Conservation (phyloP, 2,888 invertebrate species). For the Archaeoteleia sp. region DNA sequence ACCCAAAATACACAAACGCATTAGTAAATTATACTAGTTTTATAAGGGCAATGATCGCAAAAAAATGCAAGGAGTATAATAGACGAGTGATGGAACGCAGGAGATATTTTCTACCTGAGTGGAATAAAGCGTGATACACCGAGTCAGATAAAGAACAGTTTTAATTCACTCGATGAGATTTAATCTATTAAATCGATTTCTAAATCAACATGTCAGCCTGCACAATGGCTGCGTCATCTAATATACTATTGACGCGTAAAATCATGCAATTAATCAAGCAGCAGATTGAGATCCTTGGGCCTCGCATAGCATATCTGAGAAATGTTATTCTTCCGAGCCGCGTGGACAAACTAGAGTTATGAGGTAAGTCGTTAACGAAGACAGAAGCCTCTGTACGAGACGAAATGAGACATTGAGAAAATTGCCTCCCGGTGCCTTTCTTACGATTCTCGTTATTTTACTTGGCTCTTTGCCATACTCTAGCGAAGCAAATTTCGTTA, state of each 20-base stretch:
- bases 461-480: slow-evolving; percentile 35
- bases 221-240: slow-evolving; percentile 35
- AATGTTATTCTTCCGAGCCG: slow-evolving; percentile 27
- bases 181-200: slow-evolving; percentile 46
- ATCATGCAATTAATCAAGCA: slow-evolving; percentile 35
- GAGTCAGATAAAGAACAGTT: slow-evolving; percentile 28
- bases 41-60: too few relatives aligned
- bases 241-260: slow-evolving; percentile 23
- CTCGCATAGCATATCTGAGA: slow-evolving; percentile 20
- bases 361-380: slow-evolving; percentile 18
- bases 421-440: slow-evolving; percentile 30
- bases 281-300: slow-evolving; percentile 21
- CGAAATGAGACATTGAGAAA: slow-evolving; percentile 40
- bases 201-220: slow-evolving; percentile 33
- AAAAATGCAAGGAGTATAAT: slow-evolving; percentile 18
- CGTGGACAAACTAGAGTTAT: slow-evolving; percentile 7
- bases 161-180: slow-evolving; percentile 26
- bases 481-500: slow-evolving; percentile 30
- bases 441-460: slow-evolving; percentile 27
- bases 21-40: too few relatives aligned
- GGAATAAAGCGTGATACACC: too few relatives aligned
- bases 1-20: too few relatives aligned
- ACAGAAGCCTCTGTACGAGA: slow-evolving; percentile 28
- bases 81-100: too few relatives aligned
- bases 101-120: too few relatives aligned